Conservation (phyloP, 2,113 vertebrate species). For the Toxotes chatareus region DNA sequence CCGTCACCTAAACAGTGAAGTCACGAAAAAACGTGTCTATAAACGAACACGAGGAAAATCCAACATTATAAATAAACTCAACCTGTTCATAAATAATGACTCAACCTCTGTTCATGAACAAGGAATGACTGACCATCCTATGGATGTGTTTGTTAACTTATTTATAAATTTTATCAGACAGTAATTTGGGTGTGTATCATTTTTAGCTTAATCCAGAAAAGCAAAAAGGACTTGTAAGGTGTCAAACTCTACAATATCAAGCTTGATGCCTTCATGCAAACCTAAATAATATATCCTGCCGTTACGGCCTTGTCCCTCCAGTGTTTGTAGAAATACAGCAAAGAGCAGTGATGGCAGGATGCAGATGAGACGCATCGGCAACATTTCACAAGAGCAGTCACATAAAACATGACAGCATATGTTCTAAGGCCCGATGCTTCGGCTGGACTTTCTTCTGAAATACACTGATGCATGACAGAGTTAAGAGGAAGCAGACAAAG, state of each 20-base stretch:
- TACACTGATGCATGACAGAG: slow-evolving; percentile 10
- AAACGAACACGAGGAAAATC: not conserved
- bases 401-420: slow-evolving; percentile 13
- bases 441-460: slow-evolving; percentile 2
- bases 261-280: not conserved
- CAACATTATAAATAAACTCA: too few relatives aligned
- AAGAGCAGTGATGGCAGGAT: not conserved
- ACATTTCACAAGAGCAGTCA: slow-evolving; percentile 23
- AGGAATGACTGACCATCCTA: too few relatives aligned
- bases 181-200: not conserved
- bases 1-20: not conserved
- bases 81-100: too few relatives aligned
- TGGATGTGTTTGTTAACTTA: not conserved
- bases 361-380: slow-evolving; percentile 3
- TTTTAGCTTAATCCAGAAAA: not conserved
- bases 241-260: not conserved
- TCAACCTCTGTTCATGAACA: too few relatives aligned
- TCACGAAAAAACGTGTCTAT: not conserved
- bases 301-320: not conserved
- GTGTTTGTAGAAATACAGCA: not conserved
- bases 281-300: not conserved
- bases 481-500: slow-evolving; percentile 30
- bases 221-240: not conserved
- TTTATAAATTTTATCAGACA: too few relatives aligned
- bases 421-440: slow-evolving; percentile 10